These are phyloP conservation scores for Palythoa caribaeorum DNA, from an alignment of 92 coral and sea anemone species.

Conservation along the genomic window DNA sequence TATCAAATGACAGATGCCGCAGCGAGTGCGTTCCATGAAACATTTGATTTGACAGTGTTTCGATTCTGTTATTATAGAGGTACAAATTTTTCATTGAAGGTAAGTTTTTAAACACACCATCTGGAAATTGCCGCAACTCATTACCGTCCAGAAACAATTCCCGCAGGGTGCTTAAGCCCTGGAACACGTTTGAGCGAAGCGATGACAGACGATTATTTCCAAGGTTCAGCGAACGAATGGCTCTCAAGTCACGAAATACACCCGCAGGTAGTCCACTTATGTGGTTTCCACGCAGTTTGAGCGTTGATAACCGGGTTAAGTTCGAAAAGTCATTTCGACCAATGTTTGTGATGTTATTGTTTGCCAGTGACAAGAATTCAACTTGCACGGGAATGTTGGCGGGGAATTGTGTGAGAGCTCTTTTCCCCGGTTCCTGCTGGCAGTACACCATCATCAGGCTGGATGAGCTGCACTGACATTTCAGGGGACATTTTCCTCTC, in stretches of 20 bases:
- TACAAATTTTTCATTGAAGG: constrained; percentile 76
- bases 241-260: constrained; percentile 85
- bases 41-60: constrained; percentile 67
- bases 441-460: constrained; percentile 54
- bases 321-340: constrained; percentile 73
- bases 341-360: constrained; percentile 77
- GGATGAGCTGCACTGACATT: constrained; percentile 34
- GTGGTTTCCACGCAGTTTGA: constrained; percentile 78
- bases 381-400: constrained; percentile 73
- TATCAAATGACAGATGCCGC: constrained; percentile 72
- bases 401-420: constrained; percentile 71
- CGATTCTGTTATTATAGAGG: constrained; percentile 81
- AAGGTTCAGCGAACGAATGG: constrained; percentile 78
- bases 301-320: constrained; percentile 72
- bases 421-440: constrained; percentile 34
- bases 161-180: constrained; percentile 72
- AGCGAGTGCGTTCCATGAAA: constrained; percentile 76
- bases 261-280: constrained; percentile 78
- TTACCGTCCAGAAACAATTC: constrained; percentile 87
- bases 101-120: constrained; percentile 74
- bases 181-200: constrained; percentile 80
- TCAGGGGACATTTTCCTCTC: constrained; percentile 15
- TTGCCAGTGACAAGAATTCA: constrained; percentile 72
- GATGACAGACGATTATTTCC: constrained; percentile 79
- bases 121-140: constrained; percentile 76